These are phyloP conservation scores for Micromesistius poutassou DNA, from an alignment of 2,797 vertebrate species.

Conservation along the genomic window DNA sequence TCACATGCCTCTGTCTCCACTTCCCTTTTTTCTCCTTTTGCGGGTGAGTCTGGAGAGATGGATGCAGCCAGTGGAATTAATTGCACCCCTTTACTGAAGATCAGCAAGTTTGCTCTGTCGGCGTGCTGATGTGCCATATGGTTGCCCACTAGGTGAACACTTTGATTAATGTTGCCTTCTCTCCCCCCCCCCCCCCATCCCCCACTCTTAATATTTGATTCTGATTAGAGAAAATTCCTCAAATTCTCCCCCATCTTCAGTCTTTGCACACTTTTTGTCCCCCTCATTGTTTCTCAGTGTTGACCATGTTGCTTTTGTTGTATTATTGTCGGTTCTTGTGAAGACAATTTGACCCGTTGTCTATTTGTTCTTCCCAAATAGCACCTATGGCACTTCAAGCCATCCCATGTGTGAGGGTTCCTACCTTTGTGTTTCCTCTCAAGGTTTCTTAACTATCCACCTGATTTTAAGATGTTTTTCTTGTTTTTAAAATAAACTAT, in stretches of 20 bases:
- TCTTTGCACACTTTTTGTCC: background rate
- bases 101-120: conserved; percentile 99
- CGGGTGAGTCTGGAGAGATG: conserved; percentile 83
- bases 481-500: too few relatives aligned
- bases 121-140: conserved; percentile 99
- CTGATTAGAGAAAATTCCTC: conserved; percentile 81
- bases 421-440: background rate
- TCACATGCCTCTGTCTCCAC: conserved; percentile 67
- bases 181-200: conserved; percentile 66
- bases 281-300: background rate
- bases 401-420: background rate
- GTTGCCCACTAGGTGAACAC: conserved; percentile 99
- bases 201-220: conserved; percentile 89
- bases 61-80: conserved; percentile 99
- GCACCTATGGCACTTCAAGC: background rate
- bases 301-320: background rate
- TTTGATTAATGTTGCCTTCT: conserved; percentile 99
- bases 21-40: conserved; percentile 65
- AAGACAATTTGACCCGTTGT: background rate
- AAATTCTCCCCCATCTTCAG: conserved; percentile 22
- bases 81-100: conserved; percentile 99
- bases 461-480: background rate
- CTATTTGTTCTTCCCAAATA: background rate
- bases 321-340: background rate
- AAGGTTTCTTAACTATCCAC: background rate